Conservation (phyloP, 2,888 invertebrate genomes). For the Caenorhabditis sp. region DNA sequence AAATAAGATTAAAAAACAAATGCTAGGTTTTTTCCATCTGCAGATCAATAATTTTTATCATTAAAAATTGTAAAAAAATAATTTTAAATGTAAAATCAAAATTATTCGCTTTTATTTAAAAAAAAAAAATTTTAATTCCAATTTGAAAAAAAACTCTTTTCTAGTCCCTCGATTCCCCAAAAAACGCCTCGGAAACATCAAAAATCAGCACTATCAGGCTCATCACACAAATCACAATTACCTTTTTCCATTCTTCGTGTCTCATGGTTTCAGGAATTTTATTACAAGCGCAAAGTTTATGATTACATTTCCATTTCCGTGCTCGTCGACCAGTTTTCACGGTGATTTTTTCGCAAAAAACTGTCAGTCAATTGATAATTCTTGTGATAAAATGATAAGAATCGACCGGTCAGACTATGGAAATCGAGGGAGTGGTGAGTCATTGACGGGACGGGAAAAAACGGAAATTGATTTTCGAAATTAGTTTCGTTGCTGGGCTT, state of each 20-base stretch:
- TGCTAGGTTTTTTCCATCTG: too few relatives aligned
- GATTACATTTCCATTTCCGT: too few relatives aligned
- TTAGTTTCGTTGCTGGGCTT: background rate
- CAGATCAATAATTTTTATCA: too few relatives aligned
- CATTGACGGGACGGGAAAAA: too few relatives aligned
- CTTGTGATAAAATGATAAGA: background rate
- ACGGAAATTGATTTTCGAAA: background rate
- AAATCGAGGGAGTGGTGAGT: background rate
- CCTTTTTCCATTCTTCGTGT: background rate
- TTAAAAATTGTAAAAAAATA: too few relatives aligned
- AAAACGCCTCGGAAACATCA: background rate
- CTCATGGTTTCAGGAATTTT: background rate
- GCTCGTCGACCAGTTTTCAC: too few relatives aligned
- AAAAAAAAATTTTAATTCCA: too few relatives aligned
- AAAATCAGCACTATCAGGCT: slow-evolving; percentile 6
- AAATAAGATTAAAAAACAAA: too few relatives aligned
- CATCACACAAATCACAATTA: slow-evolving; percentile 5
- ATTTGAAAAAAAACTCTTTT: too few relatives aligned
- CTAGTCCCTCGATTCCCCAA: background rate
- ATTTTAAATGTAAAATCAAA: too few relatives aligned
- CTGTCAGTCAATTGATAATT: too few relatives aligned
- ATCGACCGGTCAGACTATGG: slow-evolving; percentile 15
- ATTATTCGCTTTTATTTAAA: too few relatives aligned
- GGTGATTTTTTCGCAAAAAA: background rate
- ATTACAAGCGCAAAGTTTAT: background rate